A percentile compares a stretch with the other conserved stretches of the same genome.
Evolutionary conservation across 2,888 invertebrate genomes (phyloP).

Genomic region (Linyphia triangularis): DNA sequence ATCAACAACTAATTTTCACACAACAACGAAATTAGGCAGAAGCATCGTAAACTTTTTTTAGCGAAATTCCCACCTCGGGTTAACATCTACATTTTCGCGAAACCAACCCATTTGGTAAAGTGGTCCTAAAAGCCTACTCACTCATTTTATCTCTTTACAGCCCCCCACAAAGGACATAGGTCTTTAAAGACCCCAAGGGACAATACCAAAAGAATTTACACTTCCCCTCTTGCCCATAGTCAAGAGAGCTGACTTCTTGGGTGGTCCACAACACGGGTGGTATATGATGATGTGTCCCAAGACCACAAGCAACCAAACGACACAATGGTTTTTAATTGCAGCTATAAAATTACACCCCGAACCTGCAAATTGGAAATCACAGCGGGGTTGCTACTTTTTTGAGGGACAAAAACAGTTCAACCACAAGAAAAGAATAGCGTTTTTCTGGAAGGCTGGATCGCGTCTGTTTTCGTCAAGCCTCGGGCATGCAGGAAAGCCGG

Average conservation of each 20-base stretch:
- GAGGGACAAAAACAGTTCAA: neutral
- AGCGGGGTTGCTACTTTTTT: neutral
- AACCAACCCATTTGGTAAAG: neutral
- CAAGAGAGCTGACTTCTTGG: neutral
- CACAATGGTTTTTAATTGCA: neutral
- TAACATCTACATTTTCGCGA: neutral
- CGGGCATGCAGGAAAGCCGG: neutral
- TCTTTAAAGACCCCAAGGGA: neutral
- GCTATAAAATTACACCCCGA: neutral
- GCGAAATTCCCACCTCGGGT: neutral
- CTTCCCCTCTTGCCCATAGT: neutral
- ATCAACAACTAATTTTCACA: no score
- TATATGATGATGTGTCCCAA: neutral
- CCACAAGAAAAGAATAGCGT: neutral
- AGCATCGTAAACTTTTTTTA: neutral
- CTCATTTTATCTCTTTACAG: neutral
- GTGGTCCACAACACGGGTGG: conserved; percentile 16
- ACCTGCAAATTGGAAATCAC: neutral
- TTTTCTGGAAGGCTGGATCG: neutral
- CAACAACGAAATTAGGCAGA: no score
- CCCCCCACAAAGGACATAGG: neutral
- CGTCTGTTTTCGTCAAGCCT: neutral
- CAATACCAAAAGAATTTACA: neutral
- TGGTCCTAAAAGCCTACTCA: neutral
- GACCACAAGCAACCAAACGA: neutral